phyloP scores from a whole-genome alignment of 2,113 vertebrate species.

The Actinemys pallida region DNA sequence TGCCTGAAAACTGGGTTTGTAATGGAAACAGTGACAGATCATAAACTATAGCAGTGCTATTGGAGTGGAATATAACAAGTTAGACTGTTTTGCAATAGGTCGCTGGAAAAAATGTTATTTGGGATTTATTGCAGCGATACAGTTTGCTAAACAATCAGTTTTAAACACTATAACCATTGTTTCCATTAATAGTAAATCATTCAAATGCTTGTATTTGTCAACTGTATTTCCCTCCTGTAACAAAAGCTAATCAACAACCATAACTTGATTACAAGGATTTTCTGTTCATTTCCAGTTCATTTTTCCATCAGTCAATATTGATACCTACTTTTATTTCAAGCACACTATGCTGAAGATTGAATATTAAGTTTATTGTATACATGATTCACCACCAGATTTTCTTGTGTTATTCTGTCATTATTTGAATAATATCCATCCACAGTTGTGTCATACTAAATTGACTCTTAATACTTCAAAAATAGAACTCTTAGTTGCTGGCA shows the following conservation, averaged over 20 bases:
- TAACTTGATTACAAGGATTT: neutral
- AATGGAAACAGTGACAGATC: constrained; percentile 7
- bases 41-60: neutral
- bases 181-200: constrained; percentile 21
- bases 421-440: neutral
- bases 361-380: neutral
- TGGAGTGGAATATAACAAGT: neutral
- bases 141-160: neutral
- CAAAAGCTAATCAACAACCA: constrained; percentile 5
- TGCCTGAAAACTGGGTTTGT: neutral
- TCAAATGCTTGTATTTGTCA: neutral
- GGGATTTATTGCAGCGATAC: neutral
- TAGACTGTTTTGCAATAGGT: neutral
- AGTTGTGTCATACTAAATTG: neutral
- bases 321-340: neutral
- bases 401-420: neutral
- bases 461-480: neutral
- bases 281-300: neutral
- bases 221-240: neutral
- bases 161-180: neutral
- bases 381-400: rapidly evolving
- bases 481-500: rapidly evolving
- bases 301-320: neutral
- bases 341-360: neutral
- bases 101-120: neutral